phyloP scores from a whole-genome alignment of 2,113 vertebrate genomes.

The Prinia subflava region DNA sequence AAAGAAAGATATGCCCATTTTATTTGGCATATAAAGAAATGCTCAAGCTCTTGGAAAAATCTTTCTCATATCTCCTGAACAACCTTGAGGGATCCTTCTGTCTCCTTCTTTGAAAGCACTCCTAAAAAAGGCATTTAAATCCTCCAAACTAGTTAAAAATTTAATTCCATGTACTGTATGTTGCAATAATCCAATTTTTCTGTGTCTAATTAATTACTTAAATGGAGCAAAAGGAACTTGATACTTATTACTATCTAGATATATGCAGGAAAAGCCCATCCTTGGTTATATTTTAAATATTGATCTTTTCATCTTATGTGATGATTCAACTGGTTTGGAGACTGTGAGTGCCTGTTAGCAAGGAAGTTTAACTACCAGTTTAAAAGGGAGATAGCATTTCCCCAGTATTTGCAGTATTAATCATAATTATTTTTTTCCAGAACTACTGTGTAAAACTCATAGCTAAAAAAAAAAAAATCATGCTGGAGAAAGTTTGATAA shows the following conservation, averaged over 20 bases:
- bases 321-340: not conserved
- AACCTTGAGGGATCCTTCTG: not conserved
- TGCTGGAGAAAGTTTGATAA: not conserved
- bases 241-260: not conserved
- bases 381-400: not conserved
- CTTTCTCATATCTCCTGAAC: not conserved
- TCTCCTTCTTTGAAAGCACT: not conserved
- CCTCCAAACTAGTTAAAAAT: not conserved
- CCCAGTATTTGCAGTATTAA: not conserved
- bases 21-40: not conserved
- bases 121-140: not conserved
- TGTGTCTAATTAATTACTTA: not conserved
- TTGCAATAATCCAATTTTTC: not conserved
- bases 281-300: not conserved
- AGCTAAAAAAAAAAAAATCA: not conserved
- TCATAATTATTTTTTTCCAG: not conserved
- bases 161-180: not conserved
- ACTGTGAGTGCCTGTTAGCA: not conserved
- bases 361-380: not conserved
- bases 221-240: not conserved
- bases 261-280: not conserved
- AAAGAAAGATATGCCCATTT: not conserved
- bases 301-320: not conserved
- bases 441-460: not conserved
- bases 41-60: not conserved